A percentile compares a stretch with the other conserved stretches of the same genome.
These are phyloP conservation scores for Aricia artaxerxes DNA, from an alignment of 2,888 invertebrate species.

Conservation along the genomic window DNA sequence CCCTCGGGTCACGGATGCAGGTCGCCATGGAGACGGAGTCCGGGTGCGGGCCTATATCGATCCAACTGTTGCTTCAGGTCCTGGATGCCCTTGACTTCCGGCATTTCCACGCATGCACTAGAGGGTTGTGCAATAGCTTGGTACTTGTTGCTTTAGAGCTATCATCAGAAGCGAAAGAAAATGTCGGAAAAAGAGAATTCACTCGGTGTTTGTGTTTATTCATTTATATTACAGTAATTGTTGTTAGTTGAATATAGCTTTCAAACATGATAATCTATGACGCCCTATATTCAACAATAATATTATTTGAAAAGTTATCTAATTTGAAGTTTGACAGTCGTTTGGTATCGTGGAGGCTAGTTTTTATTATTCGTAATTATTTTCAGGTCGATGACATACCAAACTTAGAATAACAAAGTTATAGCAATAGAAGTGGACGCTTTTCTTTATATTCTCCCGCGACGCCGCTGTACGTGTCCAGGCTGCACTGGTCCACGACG, in stretches of 20 bases:
- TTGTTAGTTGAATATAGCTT: neutral
- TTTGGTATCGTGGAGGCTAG: too few relatives aligned
- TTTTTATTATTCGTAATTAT: too few relatives aligned
- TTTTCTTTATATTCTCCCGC: too few relatives aligned
- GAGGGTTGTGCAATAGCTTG: neutral
- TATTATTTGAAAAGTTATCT: too few relatives aligned
- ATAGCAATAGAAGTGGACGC: too few relatives aligned
- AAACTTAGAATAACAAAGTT: too few relatives aligned
- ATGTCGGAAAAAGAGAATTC: neutral
- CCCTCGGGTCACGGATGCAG: conserved; percentile 74
- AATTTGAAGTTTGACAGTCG: too few relatives aligned
- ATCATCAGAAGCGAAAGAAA: neutral
- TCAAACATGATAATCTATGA: too few relatives aligned
- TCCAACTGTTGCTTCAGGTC: conserved; percentile 71
- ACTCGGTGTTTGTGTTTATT: neutral
- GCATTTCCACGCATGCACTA: conserved; percentile 6
- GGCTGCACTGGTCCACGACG: too few relatives aligned
- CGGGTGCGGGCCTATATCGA: conserved; percentile 63
- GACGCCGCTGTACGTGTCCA: too few relatives aligned
- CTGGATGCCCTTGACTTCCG: conserved; percentile 45
- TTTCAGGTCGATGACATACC: too few relatives aligned
- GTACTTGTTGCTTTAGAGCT: neutral
- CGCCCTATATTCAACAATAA: too few relatives aligned
- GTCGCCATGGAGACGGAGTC: conserved; percentile 57
- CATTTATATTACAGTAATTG: neutral